Percentiles rank a stretch among this genome's conserved stretches.
Conservation (phyloP, 1,140 invertebrate genomes). For the Trinorchestia longiramus region DNA sequence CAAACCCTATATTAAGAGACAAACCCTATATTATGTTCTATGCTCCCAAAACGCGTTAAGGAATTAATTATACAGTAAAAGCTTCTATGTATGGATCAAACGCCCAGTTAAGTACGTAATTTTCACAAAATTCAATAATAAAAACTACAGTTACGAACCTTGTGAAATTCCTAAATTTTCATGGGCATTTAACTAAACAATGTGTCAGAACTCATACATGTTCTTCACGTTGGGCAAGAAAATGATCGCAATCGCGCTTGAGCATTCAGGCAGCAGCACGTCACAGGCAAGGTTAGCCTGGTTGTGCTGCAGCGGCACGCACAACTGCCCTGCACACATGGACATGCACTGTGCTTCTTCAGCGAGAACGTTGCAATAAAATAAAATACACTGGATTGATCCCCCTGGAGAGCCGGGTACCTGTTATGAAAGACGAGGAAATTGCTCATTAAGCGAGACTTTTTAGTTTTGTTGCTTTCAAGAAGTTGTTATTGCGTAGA, state of each 20-base stretch:
- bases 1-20: too few relatives aligned
- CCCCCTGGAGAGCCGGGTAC: not conserved
- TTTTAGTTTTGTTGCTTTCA: not conserved
- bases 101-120: too few relatives aligned
- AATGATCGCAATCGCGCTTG: too few relatives aligned
- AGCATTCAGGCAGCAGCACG: not conserved
- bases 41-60: not conserved
- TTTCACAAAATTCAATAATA: not conserved
- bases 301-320: not conserved
- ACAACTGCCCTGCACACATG: not conserved
- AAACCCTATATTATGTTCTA: not conserved
- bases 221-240: too few relatives aligned
- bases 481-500: not conserved
- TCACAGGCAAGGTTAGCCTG: too few relatives aligned
- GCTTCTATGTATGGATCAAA: not conserved
- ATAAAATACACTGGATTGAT: not conserved
- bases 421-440: not conserved
- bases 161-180: not conserved
- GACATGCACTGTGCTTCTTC: not conserved
- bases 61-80: not conserved
- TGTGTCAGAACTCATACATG: too few relatives aligned
- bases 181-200: not conserved
- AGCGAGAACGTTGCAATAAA: not conserved
- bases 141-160: not conserved
- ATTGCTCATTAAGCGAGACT: not conserved